Evolutionary conservation across 1,140 invertebrate species (phyloP), one percentile per base, ranked within the genome.

Genomic region (Nasonia giraulti): DNA sequence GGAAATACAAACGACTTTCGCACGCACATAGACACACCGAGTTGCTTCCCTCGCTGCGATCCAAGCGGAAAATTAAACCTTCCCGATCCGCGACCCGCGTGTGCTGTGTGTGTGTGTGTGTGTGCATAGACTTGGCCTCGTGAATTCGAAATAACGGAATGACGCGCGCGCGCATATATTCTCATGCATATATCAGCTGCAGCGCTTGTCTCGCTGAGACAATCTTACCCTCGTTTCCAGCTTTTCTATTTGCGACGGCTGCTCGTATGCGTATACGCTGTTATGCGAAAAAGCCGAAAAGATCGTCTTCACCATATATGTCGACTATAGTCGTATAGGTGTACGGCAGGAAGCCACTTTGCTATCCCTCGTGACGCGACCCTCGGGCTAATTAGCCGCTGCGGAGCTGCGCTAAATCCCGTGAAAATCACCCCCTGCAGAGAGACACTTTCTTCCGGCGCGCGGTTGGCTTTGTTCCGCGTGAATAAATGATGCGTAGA

Each of bases 401-500:
- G 33, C 10, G 33, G 11, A 79, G 17, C 14, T 11, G 8, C 47
- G 20, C 14, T 79, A 66, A 79, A 37, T 62, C 62, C 47, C 12
- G 20, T 17, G 20, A 8, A 79, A 79, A 66, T 66, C 77, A 17
- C 40, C 31, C 1, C n/a, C 27, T 11, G 10, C 11, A 50, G 47
- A 50, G 47, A 50, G 47, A 50, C 47, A 50, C 47, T 50, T 50
- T 50, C 47, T 50, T 50, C 14, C 47, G 47, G 12, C 47, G 44
- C 50, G 44, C 44, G 14, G 27, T 2, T 17, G 20, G 1, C 20
- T 55, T 62, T 62, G 55, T 5, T 5, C 5, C n/a, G n/a, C 37
- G 27, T 79, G 8, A 79, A 80, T 80, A 80, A 80, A 68, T 80
- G 50, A 80, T 68, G 47, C 14, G 27, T 27, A 27, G 27, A 27